Evolutionary conservation across 2,113 vertebrate genomes (phyloP).

Genomic region (Macroglossus sobrinus): DNA sequence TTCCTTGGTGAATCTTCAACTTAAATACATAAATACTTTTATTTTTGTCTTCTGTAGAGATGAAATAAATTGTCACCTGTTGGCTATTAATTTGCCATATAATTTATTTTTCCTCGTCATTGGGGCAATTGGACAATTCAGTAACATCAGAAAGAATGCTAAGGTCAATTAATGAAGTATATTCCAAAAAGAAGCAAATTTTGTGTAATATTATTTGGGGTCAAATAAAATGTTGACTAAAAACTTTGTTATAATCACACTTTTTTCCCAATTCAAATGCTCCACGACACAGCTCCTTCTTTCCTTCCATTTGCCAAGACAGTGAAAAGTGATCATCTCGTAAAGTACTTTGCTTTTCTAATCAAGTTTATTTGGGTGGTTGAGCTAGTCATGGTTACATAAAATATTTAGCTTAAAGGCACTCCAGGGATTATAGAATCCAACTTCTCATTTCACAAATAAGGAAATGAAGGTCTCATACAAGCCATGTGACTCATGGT

Average conservation of each 20-base stretch:
- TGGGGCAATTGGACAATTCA: neutral
- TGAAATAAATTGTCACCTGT: neutral
- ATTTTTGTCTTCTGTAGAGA: neutral
- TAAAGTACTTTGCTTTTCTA: neutral
- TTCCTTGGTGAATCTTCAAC: neutral
- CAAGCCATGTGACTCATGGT: neutral
- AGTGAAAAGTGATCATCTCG: neutral
- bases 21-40: neutral
- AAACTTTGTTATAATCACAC: neutral
- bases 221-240: neutral
- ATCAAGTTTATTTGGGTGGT: neutral
- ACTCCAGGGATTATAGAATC: neutral
- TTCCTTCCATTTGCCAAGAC: neutral
- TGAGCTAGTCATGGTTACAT: neutral
- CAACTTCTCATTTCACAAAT: neutral
- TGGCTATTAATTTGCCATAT: neutral
- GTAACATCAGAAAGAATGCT: neutral
- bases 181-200: neutral
- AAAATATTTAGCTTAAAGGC: neutral
- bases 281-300: neutral
- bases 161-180: neutral
- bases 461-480: neutral
- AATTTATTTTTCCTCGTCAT: neutral
- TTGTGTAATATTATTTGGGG: neutral
- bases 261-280: neutral